Evolutionary conservation across 2,797 vertebrate genomes (phyloP).

Genomic region (Chiloscyllium punctatum): DNA sequence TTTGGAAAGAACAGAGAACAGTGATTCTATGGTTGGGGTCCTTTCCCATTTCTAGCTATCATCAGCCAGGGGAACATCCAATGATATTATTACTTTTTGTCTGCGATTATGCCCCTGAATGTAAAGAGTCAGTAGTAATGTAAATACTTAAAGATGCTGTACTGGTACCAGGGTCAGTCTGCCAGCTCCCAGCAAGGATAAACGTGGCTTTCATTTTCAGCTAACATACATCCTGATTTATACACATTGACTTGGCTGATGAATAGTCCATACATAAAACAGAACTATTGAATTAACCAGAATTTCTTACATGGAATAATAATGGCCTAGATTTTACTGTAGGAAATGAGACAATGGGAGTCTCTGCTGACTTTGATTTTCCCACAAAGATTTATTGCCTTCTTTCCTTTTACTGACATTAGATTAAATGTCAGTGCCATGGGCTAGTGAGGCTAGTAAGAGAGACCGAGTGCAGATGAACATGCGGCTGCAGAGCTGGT

Average conservation of each 20-base stretch:
- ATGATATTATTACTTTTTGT: neutral
- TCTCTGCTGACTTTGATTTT: no score
- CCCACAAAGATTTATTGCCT: no score
- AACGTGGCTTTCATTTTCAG: neutral
- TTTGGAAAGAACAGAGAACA: neutral
- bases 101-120: neutral
- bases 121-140: neutral
- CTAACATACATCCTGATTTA: neutral
- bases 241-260: neutral
- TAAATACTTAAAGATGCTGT: neutral
- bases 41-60: neutral
- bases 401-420: no score
- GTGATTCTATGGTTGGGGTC: neutral
- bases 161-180: neutral
- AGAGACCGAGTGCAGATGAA: no score
- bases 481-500: no score
- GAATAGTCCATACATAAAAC: neutral
- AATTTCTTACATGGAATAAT: neutral
- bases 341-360: no score
- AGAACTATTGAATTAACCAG: neutral
- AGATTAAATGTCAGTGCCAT: no score
- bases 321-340: neutral
- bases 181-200: neutral
- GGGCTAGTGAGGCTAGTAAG: no score
- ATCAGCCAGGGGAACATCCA: neutral